Percentiles rank a stretch among this genome's conserved stretches.
Conservation (phyloP, 2,888 invertebrate species). For the Pseudococcus longispinus region DNA sequence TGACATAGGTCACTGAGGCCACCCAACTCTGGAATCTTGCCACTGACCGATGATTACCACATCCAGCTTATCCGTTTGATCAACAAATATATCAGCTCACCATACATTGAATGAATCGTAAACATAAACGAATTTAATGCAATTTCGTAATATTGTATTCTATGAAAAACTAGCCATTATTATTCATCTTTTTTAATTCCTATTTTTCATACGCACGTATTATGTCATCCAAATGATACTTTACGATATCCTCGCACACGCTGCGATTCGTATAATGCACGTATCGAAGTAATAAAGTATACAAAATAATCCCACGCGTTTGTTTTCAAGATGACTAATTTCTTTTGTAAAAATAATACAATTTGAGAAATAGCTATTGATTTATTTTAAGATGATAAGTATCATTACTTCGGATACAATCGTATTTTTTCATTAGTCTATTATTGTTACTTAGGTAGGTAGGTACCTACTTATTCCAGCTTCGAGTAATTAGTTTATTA, state of each 20-base stretch:
- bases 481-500: no score
- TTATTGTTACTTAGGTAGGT: no score
- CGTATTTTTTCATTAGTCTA: no score
- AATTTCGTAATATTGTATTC: neutral
- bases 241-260: neutral
- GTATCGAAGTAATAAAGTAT: neutral
- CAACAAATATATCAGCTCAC: neutral
- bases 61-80: neutral
- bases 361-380: no score
- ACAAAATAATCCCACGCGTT: neutral
- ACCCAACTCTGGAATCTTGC: neutral
- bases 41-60: neutral
- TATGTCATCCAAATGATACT: neutral
- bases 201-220: neutral
- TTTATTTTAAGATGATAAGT: no score
- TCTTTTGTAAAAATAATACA: no score
- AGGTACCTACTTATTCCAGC: no score
- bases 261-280: neutral
- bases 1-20: neutral
- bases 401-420: no score
- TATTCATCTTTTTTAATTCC: neutral
- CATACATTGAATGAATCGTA: neutral
- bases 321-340: no score
- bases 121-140: neutral
- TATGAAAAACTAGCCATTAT: neutral